These are phyloP conservation scores for Philonicus albiceps DNA, from an alignment of 2,888 invertebrate genomes.

Conservation along the genomic window DNA sequence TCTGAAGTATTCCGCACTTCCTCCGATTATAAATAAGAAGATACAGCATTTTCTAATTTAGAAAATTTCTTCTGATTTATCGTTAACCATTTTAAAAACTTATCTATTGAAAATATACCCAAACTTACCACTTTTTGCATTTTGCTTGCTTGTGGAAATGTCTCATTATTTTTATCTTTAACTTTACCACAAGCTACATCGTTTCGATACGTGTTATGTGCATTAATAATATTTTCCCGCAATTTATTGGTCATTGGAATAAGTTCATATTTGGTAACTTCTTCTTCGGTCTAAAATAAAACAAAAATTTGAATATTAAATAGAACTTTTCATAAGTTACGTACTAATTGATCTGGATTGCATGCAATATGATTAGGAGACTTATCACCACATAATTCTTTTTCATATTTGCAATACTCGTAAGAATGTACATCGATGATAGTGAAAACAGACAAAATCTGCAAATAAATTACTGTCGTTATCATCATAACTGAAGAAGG, in stretches of 20 bases:
- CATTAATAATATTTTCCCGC: not conserved
- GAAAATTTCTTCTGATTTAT: too few relatives aligned
- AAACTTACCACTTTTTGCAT: constrained; percentile 6
- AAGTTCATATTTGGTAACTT: not conserved
- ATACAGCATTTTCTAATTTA: too few relatives aligned
- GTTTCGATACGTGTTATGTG: not conserved
- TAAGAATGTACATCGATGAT: not conserved
- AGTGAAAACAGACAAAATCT: not conserved
- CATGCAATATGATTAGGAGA: not conserved
- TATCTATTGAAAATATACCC: not conserved
- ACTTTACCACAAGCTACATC: constrained; percentile 4
- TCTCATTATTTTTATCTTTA: not conserved
- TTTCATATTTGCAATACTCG: not conserved
- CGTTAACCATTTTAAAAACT: too few relatives aligned
- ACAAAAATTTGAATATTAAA: not conserved
- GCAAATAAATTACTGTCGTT: not conserved
- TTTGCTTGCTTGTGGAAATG: not conserved
- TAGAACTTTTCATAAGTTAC: not conserved
- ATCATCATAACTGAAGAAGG: not conserved
- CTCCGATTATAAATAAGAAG: too few relatives aligned
- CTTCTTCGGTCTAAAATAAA: not conserved
- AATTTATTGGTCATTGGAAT: constrained; percentile 5
- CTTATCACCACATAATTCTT: not conserved
- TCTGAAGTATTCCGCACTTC: too few relatives aligned
- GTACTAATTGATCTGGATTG: not conserved